phyloP scores from a whole-genome alignment of 2,113 vertebrate genomes.

The Strigops habroptila region DNA sequence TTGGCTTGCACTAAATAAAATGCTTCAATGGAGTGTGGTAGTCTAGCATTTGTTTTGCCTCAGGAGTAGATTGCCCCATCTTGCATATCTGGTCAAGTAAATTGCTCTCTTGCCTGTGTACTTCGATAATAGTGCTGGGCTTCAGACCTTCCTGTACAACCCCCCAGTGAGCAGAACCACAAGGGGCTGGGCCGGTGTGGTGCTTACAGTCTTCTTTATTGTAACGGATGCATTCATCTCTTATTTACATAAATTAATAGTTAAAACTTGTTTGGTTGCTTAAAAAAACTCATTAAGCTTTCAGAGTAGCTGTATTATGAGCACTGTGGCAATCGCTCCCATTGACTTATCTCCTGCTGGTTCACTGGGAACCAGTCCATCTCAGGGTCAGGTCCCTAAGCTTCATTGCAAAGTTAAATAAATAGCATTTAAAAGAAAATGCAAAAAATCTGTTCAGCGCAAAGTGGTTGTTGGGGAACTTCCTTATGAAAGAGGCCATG shows the following conservation, averaged over 20 bases:
- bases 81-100: conserved; percentile 64
- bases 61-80: conserved; percentile 58
- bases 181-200: neutral
- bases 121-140: conserved; percentile 2
- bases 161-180: conserved; percentile 24
- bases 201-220: conserved; percentile 13
- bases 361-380: conserved; percentile 59
- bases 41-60: conserved; percentile 68
- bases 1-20: conserved; percentile 64
- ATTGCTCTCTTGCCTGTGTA: conserved; percentile 57
- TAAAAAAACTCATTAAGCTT: conserved; percentile 89
- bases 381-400: conserved; percentile 27
- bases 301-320: conserved; percentile 83
- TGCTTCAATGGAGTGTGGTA: conserved; percentile 62
- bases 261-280: conserved; percentile 76
- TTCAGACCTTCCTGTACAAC: conserved; percentile 17
- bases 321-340: conserved; percentile 77
- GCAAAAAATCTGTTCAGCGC: neutral
- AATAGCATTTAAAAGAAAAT: conserved; percentile 14
- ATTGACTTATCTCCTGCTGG: conserved; percentile 56
- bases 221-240: conserved; percentile 43
- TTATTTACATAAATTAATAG: conserved; percentile 76
- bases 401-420: conserved; percentile 31
- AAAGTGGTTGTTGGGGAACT: neutral
- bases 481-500: neutral